Evolutionary conservation across 2,113 vertebrate species (phyloP).

Genomic region (Cheirogaleus medius): DNA sequence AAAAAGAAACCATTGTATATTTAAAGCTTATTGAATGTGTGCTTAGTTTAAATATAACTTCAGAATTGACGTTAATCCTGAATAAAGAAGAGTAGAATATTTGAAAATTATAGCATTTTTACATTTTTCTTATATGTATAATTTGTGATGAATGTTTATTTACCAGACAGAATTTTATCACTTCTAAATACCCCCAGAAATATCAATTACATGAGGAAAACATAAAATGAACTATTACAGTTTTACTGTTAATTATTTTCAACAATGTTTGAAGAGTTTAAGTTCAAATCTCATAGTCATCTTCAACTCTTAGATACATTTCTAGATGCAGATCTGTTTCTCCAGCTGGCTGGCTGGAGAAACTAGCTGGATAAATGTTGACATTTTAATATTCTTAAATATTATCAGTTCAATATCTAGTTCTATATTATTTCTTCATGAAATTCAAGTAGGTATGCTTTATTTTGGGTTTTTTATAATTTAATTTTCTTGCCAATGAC

Average conservation of each 20-base stretch:
- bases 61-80: neutral
- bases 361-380: neutral
- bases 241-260: neutral
- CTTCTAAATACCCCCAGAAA: neutral
- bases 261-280: neutral
- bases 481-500: neutral
- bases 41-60: neutral
- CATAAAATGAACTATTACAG: neutral
- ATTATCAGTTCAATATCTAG: neutral
- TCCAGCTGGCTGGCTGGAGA: neutral
- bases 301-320: neutral
- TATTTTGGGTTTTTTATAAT: conserved; percentile 19
- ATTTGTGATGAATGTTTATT: neutral
- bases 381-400: neutral
- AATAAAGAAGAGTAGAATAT: neutral
- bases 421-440: neutral
- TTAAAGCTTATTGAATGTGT: neutral
- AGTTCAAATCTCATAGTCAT: neutral
- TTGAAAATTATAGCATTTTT: neutral
- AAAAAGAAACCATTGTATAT: neutral
- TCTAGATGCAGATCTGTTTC: neutral
- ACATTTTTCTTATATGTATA: neutral
- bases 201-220: neutral
- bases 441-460: neutral
- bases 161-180: neutral